Conservation (phyloP, 2,797 vertebrate species). For the Neosilurus mollespiculum region DNA sequence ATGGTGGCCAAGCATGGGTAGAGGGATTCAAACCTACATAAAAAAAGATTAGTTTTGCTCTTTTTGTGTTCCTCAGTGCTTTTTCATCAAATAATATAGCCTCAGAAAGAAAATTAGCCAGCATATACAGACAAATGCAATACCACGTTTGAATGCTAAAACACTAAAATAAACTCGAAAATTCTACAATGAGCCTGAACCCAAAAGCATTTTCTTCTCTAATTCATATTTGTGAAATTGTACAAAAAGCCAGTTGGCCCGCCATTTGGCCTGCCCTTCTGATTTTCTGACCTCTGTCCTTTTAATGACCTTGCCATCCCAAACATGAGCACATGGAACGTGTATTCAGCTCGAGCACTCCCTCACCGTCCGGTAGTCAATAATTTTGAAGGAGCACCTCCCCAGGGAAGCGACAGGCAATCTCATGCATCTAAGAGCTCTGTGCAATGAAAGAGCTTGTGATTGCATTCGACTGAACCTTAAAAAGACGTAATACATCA, state of each 20-base stretch:
- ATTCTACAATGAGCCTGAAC: not conserved
- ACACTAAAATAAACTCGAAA: not conserved
- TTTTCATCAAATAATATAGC: slow-evolving; percentile 12
- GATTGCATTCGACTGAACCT: slow-evolving; percentile 78
- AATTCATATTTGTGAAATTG: not conserved
- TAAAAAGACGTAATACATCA: slow-evolving; percentile 80
- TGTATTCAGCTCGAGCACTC: slow-evolving; percentile 50
- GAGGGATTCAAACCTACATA: slow-evolving; percentile 1
- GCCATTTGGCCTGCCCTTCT: not conserved
- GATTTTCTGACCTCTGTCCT: slow-evolving; percentile 50
- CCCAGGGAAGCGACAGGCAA: slow-evolving; percentile 71
- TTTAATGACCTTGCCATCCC: slow-evolving; percentile 42
- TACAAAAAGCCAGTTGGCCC: slow-evolving; percentile 6
- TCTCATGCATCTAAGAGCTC: slow-evolving; percentile 59
- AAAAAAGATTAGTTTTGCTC: not conserved
- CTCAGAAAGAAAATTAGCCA: not conserved
- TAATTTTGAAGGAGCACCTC: slow-evolving; percentile 78
- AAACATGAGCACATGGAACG: slow-evolving; percentile 47
- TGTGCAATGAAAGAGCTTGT: slow-evolving; percentile 73
- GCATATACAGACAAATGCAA: not conserved
- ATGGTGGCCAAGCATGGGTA: slow-evolving; percentile 16
- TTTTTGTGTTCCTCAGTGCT: not conserved
- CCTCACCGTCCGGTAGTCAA: slow-evolving; percentile 74
- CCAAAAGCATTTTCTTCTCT: not conserved
- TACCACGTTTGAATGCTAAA: not conserved